Conservation (phyloP, 1,140 invertebrate genomes). For the Heliconius himera region DNA sequence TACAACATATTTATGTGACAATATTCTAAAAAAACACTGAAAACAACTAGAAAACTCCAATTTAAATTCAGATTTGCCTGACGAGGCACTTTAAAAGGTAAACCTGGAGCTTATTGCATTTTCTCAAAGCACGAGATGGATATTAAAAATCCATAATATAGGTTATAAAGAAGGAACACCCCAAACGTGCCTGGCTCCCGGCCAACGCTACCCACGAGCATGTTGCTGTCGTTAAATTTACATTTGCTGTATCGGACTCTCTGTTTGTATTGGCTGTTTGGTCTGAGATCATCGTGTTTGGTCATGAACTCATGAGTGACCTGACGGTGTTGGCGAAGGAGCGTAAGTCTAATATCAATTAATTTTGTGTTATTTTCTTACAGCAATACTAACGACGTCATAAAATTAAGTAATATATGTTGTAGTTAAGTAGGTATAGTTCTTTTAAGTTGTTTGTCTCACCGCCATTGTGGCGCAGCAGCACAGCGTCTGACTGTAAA, state of each 20-base stretch:
- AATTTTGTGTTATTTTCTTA: background rate
- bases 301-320: background rate
- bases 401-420: too few relatives aligned
- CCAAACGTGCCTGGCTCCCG: conserved; percentile 22
- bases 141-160: conserved; percentile 23
- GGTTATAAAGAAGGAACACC: conserved; percentile 25
- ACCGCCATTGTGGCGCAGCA: too few relatives aligned
- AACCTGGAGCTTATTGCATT: background rate
- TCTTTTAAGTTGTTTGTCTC: too few relatives aligned
- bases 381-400: background rate
- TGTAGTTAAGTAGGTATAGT: too few relatives aligned
- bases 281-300: conserved; percentile 16
- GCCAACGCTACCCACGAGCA: conserved; percentile 20
- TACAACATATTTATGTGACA: background rate
- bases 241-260: conserved; percentile 23
- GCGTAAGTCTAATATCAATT: background rate
- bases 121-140: conserved; percentile 15
- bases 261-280: conserved; percentile 15
- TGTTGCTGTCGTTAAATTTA: conserved; percentile 34
- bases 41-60: background rate
- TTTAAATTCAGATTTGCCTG: background rate
- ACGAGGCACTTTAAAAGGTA: background rate
- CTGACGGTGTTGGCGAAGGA: background rate
- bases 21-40: background rate
- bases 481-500: too few relatives aligned